Evolutionary conservation across 2,888 invertebrate species (phyloP), one percentile per base, ranked within the genome.

Genomic region (Masnerella sp.): DNA sequence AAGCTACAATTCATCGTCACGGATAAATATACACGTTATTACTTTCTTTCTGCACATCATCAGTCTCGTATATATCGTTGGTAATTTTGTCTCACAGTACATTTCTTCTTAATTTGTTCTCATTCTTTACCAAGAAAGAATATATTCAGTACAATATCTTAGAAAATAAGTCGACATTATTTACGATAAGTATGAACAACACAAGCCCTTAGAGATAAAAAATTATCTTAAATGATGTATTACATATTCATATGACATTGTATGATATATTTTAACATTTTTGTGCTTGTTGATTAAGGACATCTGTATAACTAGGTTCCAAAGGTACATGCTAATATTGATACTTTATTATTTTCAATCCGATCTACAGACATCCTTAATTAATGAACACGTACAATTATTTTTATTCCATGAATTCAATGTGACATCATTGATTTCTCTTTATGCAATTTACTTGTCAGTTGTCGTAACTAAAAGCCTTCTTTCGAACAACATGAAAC

Each of bases 51-150:
- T 68, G 73, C 64, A 64, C 68, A 68, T 49, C 52, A 68, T 74
- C 68, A 74, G 73, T 74, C 73, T 74, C 73, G 68, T 74, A 68
- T 74, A 49, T 56, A 64, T 64, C 74, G 58, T 69, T 74, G 68
- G 74, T 64, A 69, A 69, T 69, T 73, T 64, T 61, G 56, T 70
- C 56, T 49, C 70, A 56, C 51, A 64, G 42, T 70, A 64, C 56
- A 40, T 56, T 56, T 62, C 49, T 45, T 45, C 25, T 38, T 62
- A 40, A 12, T 49, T 51, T 62, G 22, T 42, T 15, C 34, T 64
- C 5, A 7, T 14, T 12, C 14, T 56, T 18, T 56, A 54, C 40
- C 43, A 47, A 56, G 51, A n/a, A n/a, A 58, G 30, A 64, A 64
- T 58, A 64, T 56, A 58, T 71, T 51, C 58, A 64, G 51, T 71